Percentiles rank a stretch among this genome's conserved stretches.
phyloP scores from a whole-genome alignment of 1,140 invertebrate genomes.

The Nixonia krombeini region DNA sequence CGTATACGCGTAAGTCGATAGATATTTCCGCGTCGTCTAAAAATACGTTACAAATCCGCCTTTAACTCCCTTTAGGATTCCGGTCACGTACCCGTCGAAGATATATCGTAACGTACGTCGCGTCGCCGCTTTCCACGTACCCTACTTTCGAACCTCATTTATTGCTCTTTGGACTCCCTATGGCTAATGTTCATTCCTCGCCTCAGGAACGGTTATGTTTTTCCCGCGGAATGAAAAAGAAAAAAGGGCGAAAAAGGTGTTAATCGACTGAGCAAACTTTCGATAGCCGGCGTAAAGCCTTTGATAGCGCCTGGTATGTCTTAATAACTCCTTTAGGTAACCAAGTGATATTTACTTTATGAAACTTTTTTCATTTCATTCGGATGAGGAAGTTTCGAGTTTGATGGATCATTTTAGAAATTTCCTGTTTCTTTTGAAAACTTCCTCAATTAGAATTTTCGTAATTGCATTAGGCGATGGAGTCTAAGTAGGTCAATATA shows the following conservation, averaged over 20 bases:
- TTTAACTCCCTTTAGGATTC: conserved; percentile 56
- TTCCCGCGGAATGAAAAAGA: conserved; percentile 29
- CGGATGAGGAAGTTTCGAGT: neutral
- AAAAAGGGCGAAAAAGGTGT: conserved; percentile 24
- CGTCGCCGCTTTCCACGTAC: conserved; percentile 58
- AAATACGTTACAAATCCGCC: conserved; percentile 65
- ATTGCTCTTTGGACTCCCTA: conserved; percentile 49
- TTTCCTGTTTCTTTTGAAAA: too few species aligned
- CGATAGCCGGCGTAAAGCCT: conserved; percentile 37
- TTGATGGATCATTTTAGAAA: neutral
- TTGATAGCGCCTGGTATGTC: conserved; percentile 34
- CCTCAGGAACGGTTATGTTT: conserved; percentile 45
- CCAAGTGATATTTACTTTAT: conserved; percentile 26
- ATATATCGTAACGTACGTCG: conserved; percentile 60
- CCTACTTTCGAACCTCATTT: conserved; percentile 65
- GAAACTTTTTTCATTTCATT: conserved; percentile 16
- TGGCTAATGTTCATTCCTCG: conserved; percentile 39
- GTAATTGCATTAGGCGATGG: too few species aligned
- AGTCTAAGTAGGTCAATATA: too few species aligned
- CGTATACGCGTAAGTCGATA: conserved; percentile 52
- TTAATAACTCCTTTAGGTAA: conserved; percentile 37
- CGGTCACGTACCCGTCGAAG: conserved; percentile 56
- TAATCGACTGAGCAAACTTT: conserved; percentile 48
- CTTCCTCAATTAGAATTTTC: neutral
- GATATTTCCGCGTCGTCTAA: conserved; percentile 53